Evolutionary conservation across 2,797 vertebrate species (phyloP), one percentile per base, ranked within the genome.

Genomic region (Pangasius sanitwongsei): DNA sequence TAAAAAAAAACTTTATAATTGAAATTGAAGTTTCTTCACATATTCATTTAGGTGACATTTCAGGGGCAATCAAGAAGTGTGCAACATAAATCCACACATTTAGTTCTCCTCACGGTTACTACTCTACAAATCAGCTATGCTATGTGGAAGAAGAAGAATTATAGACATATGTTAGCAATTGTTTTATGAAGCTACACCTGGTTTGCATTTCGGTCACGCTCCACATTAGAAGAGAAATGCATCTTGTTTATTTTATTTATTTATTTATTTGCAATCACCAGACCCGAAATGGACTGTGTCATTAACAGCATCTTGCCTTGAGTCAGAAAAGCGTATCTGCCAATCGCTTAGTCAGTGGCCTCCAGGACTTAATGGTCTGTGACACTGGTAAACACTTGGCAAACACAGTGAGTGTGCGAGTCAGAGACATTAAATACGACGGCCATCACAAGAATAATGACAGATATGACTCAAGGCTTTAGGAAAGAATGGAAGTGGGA

Each of bases 351-450:
- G 85, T 75, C 31, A 65, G 85, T 86, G 69, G 37, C 78, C 78
- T 83, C 85, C 77, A 81, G 61, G 82, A 86, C 31, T 80, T 86
- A 86, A 89, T 89, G 83, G 44, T 77, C 75, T 82, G n/a, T 81
- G 50, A 85, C 78, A 4, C 75, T 89, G 74, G 74, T 55, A 89
- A 44, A 86, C 50, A 41, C 87, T 34, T 77, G 20, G 84, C 48
- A 67, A 61, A 69, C 3, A 23, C 55, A 86, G 50, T 0, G 6
- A 28, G 69, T 41, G 69, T 15, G 84, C 9, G 69, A 48, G 44
- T 67, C 28, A 69, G 44, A 67, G 28, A 31, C 83, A 65, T 67
- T 84, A 84, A 50, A 31, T 67, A 84, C 63, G 69, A 53, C 37
- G 34, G 61, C 15, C 63, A 84, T 82, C 80, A 61, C 18, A 84